Base-by-base conservation (phyloP, 1,140 invertebrate genomes). In the Sminthurides bifidus region DNA sequence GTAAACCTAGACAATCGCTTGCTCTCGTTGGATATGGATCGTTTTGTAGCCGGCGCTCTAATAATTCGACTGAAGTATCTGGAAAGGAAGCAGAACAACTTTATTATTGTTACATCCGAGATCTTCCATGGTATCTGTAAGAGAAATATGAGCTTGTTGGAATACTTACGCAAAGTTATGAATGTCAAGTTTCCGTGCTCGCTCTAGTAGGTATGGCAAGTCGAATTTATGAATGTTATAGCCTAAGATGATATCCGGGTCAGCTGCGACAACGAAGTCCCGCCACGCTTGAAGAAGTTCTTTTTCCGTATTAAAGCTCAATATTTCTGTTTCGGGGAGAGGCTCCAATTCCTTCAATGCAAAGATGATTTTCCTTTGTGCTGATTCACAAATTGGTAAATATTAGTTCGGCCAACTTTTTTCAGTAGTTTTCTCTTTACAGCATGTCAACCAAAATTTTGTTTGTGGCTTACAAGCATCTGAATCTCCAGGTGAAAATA, bases 151-250 rank as follows among this genome's bases (percentile, higher is more conserved):
- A 41, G 10, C 50, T 12, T 5, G n/a, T 21, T 10, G 43, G 37
- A 31, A 33, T 6, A 44, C 49, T 59, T 44, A 60, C 58, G 26
- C 27, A 19, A 57, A 41, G 15, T 19, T 14, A 14, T 37, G 14
- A 1, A 35, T 29, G 1, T 6, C 15, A 31, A 57, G 6, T 30
- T 24, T 17, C 27, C 46, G 33, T 2, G 62, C 56, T 21, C 62
- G 38, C 5, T 52, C 53, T 15, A 64, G 21, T 14, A 64, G 33
- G 41, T 58, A 58, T 3, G 58, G 59, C 14, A 64, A 35, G 35
- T 64, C 62, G 51, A 64, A 64, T 49, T 52, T 53, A 14, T 64
- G 60, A 26, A 60, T 60, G 27, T 64, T 64, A 27, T 57, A 64
- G 0, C 62, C 62, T 2, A 54, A 60, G 8, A 64, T 33, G 17